phyloP scores from a whole-genome alignment of 2,888 invertebrate species.

The Enchytraeus crypticus region DNA sequence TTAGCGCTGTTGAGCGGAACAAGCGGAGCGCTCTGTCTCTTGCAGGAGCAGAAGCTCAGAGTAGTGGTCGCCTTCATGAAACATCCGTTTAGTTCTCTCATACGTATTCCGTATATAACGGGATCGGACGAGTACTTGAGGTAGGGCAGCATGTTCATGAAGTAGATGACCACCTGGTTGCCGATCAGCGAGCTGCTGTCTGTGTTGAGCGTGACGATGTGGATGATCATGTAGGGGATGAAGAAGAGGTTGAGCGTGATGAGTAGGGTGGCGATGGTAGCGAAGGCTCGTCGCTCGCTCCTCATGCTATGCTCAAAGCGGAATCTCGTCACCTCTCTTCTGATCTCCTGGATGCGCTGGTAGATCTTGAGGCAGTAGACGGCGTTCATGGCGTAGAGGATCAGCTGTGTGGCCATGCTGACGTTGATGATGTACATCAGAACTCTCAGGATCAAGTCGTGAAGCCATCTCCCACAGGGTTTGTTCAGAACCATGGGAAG shows the following conservation, averaged over 20 bases:
- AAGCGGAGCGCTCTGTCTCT: too few species aligned
- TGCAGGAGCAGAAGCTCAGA: too few species aligned
- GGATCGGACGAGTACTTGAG: conserved; percentile 26
- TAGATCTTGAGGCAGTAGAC: not conserved
- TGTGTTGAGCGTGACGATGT: conserved; percentile 16
- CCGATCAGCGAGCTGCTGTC: not conserved
- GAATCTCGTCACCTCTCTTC: not conserved
- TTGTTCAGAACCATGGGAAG: conserved; percentile 14
- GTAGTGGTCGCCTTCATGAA: too few species aligned
- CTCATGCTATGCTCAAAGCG: not conserved
- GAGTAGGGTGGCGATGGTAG: conserved; percentile 17
- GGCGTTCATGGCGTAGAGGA: conserved; percentile 13
- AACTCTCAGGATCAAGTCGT: conserved; percentile 10
- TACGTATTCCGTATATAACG: conserved; percentile 24
- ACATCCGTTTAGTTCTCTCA: conserved; percentile 13
- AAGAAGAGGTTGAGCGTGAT: conserved; percentile 15
- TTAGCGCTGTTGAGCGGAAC: too few species aligned
- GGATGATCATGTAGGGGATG: conserved; percentile 15
- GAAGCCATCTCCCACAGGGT: conserved; percentile 1
- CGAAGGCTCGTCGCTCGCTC: conserved; percentile 9
- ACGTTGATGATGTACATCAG: conserved; percentile 10
- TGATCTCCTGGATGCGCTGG: not conserved
- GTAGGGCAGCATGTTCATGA: conserved; percentile 27
- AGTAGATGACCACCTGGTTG: conserved; percentile 18
- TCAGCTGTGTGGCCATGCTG: not conserved